Evolutionary conservation across 1,140 invertebrate species (phyloP), one percentile per base, ranked within the genome.

Genomic region (Euura saliciscinereae): DNA sequence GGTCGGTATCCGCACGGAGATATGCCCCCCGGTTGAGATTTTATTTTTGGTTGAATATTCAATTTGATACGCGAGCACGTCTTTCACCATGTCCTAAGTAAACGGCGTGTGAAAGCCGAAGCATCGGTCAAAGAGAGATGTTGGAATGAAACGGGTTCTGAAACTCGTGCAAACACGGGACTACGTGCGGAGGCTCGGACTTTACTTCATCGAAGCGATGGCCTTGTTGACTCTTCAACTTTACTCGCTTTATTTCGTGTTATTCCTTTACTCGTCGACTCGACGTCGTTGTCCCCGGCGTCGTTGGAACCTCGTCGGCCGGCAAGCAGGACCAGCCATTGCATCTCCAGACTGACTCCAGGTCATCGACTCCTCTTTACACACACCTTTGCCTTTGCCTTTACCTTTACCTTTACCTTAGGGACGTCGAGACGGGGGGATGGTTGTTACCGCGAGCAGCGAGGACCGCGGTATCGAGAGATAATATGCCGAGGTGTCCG

Each of bases 221-320:
- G 73, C 80, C 78, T 82, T 83, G 79, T 83, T 83, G 82, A 83
- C 82, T 83, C 80, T 83, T 83, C 81, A 81, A 83, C 82, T 83
- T 83, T 83, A 78, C 79, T 81, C 80, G 77, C 75, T 46, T 43
- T 69, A 70, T 70, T 45, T 44, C 43, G 8, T 43, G 44, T 69
- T 46, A 69, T 69, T 69, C 44, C 42, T 44, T 43, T 69, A 59
- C 28, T 44, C 43, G 67, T 72, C 11, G 59, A 72, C 65, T 72
- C 65, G 44, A 4, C 44, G 45, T 43, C 44, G 45, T 43, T 67
- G 66, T 67, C 43, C 43, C 68, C 45, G 44, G 43, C 46, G 51
- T 59, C 51, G 51, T 59, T 59, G 51, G 51, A 28, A 44, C 44
- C 65, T 71, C 13, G 45, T 59, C 42, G 65, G 43, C 65, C 7